phyloP scores from a whole-genome alignment of 2,113 vertebrate genomes.

The Prinia subflava region DNA sequence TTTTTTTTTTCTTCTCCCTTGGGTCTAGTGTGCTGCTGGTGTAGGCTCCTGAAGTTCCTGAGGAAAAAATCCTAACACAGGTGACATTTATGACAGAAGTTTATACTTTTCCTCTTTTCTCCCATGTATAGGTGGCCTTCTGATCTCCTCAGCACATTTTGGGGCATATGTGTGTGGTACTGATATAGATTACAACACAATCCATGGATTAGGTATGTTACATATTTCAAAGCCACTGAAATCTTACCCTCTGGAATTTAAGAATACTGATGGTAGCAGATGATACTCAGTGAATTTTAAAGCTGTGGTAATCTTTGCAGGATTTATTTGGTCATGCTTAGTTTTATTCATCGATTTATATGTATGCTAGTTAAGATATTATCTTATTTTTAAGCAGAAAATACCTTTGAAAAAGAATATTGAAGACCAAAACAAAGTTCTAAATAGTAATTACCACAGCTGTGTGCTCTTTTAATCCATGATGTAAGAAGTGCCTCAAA shows the following conservation, averaged over 20 bases:
- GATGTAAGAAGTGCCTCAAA: background rate
- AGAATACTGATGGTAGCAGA: background rate
- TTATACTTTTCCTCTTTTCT: background rate
- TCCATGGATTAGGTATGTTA: slow-evolving; percentile 91
- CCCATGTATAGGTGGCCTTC: slow-evolving; percentile 82
- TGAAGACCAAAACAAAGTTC: background rate
- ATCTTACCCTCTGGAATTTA: background rate
- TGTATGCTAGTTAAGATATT: background rate
- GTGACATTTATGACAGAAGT: background rate
- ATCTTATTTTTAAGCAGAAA: background rate
- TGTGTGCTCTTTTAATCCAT: background rate
- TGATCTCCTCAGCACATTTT: slow-evolving; percentile 94
- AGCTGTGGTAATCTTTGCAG: background rate
- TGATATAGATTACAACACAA: slow-evolving; percentile 96
- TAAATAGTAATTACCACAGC: background rate
- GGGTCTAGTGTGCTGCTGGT: background rate
- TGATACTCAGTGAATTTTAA: background rate
- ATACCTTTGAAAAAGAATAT: background rate
- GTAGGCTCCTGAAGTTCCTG: background rate
- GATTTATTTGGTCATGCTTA: background rate
- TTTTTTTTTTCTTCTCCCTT: background rate
- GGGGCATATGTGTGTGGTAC: slow-evolving; percentile 93
- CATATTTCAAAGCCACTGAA: background rate
- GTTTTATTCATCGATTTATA: background rate
- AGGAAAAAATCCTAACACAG: background rate